Percentiles rank a stretch among this genome's conserved stretches.
These are phyloP conservation scores for Columba guinea DNA, from an alignment of 2,797 vertebrate genomes.

Conservation along the genomic window DNA sequence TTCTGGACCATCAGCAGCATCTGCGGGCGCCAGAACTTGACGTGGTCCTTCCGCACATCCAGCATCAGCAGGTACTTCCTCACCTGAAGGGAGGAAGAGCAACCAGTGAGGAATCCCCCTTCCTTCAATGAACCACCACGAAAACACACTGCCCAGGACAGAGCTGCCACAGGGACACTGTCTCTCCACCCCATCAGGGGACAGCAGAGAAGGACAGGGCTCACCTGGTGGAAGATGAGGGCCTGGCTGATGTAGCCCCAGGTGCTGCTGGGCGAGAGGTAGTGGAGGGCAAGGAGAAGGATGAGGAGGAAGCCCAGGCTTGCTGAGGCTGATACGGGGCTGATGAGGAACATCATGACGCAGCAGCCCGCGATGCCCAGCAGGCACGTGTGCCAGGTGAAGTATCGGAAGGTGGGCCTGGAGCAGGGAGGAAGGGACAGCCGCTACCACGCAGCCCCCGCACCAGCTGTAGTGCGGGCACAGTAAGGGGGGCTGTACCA, in stretches of 20 bases:
- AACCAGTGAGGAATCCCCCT: neutral
- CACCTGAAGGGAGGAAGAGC: constrained; percentile 79
- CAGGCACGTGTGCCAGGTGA: constrained; percentile 90
- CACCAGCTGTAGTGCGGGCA: neutral
- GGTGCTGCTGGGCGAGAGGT: constrained; percentile 89
- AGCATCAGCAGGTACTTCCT: constrained; percentile 95
- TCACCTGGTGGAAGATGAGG: constrained; percentile 93
- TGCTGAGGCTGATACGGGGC: constrained; percentile 87
- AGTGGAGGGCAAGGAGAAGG: constrained; percentile 89
- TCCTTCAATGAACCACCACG: neutral
- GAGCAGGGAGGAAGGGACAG: neutral
- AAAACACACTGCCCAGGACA: neutral
- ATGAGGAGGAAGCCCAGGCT: constrained; percentile 90
- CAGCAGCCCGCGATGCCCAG: constrained; percentile 87
- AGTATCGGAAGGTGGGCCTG: constrained; percentile 90
- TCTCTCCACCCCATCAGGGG: neutral
- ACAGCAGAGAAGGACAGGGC: neutral
- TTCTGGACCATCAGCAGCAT: constrained; percentile 96
- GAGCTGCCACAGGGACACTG: neutral
- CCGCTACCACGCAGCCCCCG: accelerated
- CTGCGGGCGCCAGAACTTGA: constrained; percentile 98
- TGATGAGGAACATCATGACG: constrained; percentile 92
- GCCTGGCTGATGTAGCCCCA: constrained; percentile 95
- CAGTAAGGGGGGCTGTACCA: neutral
- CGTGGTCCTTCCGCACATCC: constrained; percentile 95